phyloP scores from a whole-genome alignment of 1,140 invertebrate genomes.

The Helicoverpa zea region DNA sequence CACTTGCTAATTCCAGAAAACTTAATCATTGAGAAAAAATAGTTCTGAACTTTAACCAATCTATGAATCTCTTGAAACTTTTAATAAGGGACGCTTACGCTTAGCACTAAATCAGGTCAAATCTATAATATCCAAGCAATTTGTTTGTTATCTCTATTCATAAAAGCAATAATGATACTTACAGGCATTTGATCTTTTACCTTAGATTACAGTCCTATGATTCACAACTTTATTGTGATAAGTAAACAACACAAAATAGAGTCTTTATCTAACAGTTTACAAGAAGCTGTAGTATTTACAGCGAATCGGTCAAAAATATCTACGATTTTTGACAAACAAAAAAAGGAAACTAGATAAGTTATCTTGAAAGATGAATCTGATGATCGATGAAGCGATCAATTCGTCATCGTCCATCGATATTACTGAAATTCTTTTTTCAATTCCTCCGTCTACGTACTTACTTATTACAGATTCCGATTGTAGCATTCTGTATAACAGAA shows the following conservation, averaged over 20 bases:
- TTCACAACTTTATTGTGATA: too few species aligned
- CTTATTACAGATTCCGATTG: constrained; percentile 19
- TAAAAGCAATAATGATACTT: too few species aligned
- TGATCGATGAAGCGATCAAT: constrained; percentile 35
- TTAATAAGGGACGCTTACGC: too few species aligned
- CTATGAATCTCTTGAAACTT: not conserved
- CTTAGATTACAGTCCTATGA: too few species aligned
- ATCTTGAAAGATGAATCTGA: constrained; percentile 13
- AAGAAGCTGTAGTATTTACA: not conserved
- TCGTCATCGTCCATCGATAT: constrained; percentile 16
- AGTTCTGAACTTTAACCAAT: not conserved
- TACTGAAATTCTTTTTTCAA: constrained; percentile 8
- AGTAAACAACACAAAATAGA: not conserved
- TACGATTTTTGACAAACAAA: not conserved
- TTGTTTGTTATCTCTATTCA: too few species aligned
- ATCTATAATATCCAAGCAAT: too few species aligned
- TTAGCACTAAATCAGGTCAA: too few species aligned
- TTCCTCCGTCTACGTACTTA: not conserved
- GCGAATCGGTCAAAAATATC: constrained; percentile 19
- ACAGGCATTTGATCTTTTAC: too few species aligned
- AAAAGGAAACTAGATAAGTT: constrained; percentile 6
- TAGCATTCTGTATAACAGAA: not conserved
- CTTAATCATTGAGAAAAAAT: constrained; percentile 1
- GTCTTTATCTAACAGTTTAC: not conserved
- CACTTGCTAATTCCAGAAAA: constrained; percentile 28